phyloP scores from a whole-genome alignment of 2,797 vertebrate species.

The Periparus ater region DNA sequence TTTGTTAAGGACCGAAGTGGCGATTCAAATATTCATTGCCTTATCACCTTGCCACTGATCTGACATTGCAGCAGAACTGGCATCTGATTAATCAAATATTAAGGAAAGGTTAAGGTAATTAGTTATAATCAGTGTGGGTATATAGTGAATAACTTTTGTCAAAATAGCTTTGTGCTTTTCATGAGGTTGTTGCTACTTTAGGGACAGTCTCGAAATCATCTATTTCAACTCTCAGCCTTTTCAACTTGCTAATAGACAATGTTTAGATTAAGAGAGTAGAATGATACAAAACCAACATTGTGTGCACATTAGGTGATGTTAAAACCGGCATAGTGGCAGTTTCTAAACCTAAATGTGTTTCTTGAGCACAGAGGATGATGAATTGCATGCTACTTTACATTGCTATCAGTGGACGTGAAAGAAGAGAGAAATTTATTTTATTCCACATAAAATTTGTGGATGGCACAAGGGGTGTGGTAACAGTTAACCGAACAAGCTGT shows the following conservation, averaged over 20 bases:
- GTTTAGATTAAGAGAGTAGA: neutral
- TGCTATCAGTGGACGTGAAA: neutral
- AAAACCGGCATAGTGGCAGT: neutral
- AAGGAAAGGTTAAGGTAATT: conserved; percentile 10
- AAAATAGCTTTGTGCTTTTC: neutral
- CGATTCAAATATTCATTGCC: neutral
- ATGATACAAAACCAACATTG: neutral
- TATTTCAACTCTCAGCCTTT: neutral
- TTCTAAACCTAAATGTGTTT: neutral
- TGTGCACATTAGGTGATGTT: neutral
- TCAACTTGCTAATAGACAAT: neutral
- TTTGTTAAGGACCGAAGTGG: neutral
- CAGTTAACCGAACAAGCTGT: neutral
- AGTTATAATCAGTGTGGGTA: neutral
- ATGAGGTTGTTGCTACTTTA: neutral
- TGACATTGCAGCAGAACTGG: neutral
- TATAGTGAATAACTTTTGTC: neutral
- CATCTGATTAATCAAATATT: neutral
- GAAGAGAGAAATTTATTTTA: neutral
- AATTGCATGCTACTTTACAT: neutral
- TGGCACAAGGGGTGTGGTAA: neutral
- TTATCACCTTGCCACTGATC: neutral
- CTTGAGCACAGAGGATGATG: neutral
- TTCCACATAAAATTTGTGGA: neutral
- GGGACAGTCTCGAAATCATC: neutral